These are phyloP conservation scores for Bradypus variegatus DNA, from an alignment of 2,797 vertebrate genomes.

Conservation along the genomic window DNA sequence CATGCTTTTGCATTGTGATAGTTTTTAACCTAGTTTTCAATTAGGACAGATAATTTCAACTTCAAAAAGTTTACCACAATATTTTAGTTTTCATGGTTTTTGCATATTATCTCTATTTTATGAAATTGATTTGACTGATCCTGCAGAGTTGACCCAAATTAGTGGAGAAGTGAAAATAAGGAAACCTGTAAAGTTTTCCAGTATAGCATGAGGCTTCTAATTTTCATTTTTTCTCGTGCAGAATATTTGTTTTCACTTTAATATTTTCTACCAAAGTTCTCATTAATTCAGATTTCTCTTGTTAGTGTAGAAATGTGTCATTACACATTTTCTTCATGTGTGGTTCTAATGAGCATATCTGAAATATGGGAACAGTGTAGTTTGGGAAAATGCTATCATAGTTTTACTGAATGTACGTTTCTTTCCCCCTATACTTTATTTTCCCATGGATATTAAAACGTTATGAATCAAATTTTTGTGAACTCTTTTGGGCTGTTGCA, in stretches of 20 bases:
- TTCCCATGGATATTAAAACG: neutral
- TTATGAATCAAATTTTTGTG: no score
- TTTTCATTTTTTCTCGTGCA: neutral
- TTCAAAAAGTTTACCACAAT: neutral
- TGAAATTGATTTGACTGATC: neutral
- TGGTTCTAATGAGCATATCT: neutral
- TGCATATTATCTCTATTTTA: neutral
- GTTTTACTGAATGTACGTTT: neutral
- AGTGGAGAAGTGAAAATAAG: neutral
- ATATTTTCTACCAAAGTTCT: conserved; percentile 15
- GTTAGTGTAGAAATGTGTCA: neutral
- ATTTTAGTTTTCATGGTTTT: neutral
- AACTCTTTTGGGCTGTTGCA: neutral
- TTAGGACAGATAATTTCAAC: neutral
- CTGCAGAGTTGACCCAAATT: neutral
- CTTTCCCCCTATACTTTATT: neutral
- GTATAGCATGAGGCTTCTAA: neutral
- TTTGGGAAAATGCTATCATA: neutral
- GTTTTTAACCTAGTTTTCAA: neutral
- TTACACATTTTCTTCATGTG: neutral
- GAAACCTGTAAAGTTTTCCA: neutral
- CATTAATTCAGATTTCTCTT: neutral
- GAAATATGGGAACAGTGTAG: neutral
- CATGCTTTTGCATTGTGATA: neutral
- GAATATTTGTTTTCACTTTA: conserved; percentile 19